Percentiles rank a stretch among this genome's conserved stretches.
phyloP scores from a whole-genome alignment of 2,888 invertebrate species.

The Drosophila kanekoi region DNA sequence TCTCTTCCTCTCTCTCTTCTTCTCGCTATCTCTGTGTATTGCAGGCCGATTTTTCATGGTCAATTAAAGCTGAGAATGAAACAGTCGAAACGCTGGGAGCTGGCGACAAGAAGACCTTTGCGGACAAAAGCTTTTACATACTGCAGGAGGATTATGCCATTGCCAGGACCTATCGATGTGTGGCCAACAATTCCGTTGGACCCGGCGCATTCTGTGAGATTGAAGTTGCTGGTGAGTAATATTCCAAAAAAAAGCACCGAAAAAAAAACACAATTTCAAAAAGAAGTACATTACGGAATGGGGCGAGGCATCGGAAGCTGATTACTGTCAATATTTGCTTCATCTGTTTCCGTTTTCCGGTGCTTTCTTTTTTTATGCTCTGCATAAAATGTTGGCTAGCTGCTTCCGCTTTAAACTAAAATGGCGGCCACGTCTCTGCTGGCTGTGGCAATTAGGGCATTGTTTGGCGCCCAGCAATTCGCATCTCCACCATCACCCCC shows the following conservation, averaged over 20 bases:
- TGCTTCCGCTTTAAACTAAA: constrained; percentile 61
- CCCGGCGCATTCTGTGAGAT: constrained; percentile 88
- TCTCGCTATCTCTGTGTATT: constrained; percentile 28
- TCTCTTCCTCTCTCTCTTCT: too few species aligned
- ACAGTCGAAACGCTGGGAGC: constrained; percentile 87
- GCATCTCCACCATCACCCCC: constrained; percentile 34
- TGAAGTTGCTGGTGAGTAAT: constrained; percentile 88
- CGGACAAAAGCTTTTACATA: constrained; percentile 86
- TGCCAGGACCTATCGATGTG: constrained; percentile 92
- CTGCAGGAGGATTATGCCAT: constrained; percentile 88
- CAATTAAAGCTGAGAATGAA: constrained; percentile 93
- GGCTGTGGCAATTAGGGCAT: constrained; percentile 71
- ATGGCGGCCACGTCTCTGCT: constrained; percentile 37
- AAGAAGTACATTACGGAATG: background rate
- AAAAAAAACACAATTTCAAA: background rate
- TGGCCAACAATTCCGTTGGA: constrained; percentile 94
- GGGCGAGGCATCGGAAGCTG: constrained; percentile 68
- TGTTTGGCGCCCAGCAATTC: constrained; percentile 58
- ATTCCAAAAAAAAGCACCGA: constrained; percentile 11
- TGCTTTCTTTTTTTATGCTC: constrained; percentile 26
- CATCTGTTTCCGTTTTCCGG: constrained; percentile 67
- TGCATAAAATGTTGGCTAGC: constrained; percentile 50
- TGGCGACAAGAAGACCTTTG: constrained; percentile 73
- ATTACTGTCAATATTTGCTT: constrained; percentile 82
- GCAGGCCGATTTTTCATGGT: constrained; percentile 92